phyloP scores from a whole-genome alignment of 2,888 invertebrate genomes.

The Campoletis raptor region DNA sequence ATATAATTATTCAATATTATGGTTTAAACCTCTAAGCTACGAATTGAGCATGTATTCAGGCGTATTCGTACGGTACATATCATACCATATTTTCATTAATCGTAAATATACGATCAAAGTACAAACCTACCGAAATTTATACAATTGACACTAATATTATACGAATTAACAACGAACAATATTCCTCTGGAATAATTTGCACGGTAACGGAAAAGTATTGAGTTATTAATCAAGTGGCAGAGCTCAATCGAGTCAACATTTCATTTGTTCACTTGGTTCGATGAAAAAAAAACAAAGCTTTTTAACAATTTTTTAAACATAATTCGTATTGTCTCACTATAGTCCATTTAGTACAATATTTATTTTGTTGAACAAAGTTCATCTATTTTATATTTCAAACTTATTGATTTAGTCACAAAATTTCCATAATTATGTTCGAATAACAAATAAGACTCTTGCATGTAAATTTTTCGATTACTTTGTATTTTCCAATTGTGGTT shows the following conservation, averaged over 20 bases:
- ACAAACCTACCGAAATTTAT: slow-evolving; percentile 41
- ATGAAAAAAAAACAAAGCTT: not conserved
- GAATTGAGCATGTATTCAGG: slow-evolving; percentile 74
- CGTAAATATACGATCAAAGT: slow-evolving; percentile 16
- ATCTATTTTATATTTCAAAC: not conserved
- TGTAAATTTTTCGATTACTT: not conserved
- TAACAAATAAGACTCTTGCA: not conserved
- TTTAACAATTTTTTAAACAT: not conserved
- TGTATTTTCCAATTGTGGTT: not conserved
- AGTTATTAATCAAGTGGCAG: not conserved
- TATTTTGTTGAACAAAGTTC: not conserved
- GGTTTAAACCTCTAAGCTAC: slow-evolving; percentile 39
- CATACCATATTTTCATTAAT: slow-evolving; percentile 28
- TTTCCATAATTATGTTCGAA: not conserved
- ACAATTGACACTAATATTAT: slow-evolving; percentile 24
- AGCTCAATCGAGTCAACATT: not conserved
- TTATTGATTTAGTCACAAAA: not conserved
- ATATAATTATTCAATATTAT: slow-evolving; percentile 36
- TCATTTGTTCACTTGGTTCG: not conserved
- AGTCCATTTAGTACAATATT: not conserved
- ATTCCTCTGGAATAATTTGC: not conserved
- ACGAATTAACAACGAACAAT: slow-evolving; percentile 22
- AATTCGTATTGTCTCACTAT: not conserved
- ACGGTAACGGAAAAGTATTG: not conserved
- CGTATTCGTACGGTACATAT: slow-evolving; percentile 55